A percentile compares a stretch with the other conserved stretches of the same genome.
These are phyloP conservation scores for Trididemnum nubilum DNA, from an alignment of 23 tunicate genomes.

Conservation along the genomic window DNA sequence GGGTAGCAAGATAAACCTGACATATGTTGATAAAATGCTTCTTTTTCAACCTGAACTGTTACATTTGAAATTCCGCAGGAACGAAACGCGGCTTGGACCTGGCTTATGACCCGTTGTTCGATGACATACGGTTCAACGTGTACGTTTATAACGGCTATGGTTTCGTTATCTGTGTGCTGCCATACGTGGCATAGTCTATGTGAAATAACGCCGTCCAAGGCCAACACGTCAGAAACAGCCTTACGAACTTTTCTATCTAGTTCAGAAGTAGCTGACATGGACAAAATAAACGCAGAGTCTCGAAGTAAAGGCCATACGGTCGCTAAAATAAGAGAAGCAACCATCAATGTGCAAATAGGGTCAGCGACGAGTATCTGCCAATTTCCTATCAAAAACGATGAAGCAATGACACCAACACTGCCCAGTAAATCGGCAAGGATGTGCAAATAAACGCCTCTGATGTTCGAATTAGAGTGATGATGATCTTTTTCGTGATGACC, in stretches of 20 bases:
- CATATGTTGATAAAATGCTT: conserved; percentile 94
- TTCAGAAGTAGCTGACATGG: conserved; percentile 60
- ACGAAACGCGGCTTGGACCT: conserved; percentile 63
- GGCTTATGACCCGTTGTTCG: conserved; percentile 83
- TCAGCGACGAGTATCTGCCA: conserved; percentile 79
- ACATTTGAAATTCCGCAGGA: conserved; percentile 55
- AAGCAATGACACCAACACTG: conserved; percentile 85
- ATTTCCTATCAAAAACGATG: conserved; percentile 68
- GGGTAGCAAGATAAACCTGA: conserved; percentile 34
- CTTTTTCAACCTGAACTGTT: conserved; percentile 90
- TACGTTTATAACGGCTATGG: conserved; percentile 49
- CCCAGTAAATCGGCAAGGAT: conserved; percentile 89
- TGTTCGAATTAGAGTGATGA: conserved; percentile 39
- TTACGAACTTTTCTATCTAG: conserved; percentile 46
- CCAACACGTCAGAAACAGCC: conserved; percentile 54
- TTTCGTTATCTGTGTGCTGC: conserved; percentile 74
- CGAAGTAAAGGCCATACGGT: conserved; percentile 81
- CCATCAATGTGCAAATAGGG: conserved; percentile 80
- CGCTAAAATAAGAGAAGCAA: conserved; percentile 58
- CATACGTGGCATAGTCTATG: conserved; percentile 67
- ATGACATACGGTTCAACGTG: conserved; percentile 76
- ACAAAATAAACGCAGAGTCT: conserved; percentile 62
- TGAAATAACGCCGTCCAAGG: conserved; percentile 68
- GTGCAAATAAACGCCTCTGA: conserved; percentile 80
- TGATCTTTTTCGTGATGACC: conserved; percentile 19